These are phyloP conservation scores for Galbula dea DNA, from an alignment of 2,113 vertebrate genomes.

Conservation along the genomic window DNA sequence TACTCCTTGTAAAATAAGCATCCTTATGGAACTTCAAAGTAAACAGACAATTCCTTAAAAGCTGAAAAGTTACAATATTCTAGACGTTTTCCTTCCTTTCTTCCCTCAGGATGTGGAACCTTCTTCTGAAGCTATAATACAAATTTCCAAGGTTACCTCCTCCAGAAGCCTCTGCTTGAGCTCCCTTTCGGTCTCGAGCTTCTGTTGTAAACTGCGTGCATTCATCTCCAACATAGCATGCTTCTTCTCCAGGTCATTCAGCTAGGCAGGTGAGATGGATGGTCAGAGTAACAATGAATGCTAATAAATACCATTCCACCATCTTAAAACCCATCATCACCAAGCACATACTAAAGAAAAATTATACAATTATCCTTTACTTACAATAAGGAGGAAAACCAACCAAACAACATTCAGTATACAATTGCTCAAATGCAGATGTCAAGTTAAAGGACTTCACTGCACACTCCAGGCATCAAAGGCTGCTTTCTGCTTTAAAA, in stretches of 20 bases:
- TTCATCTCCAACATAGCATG: conserved; percentile 98
- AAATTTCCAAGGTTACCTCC: conserved; percentile 79
- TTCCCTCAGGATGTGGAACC: background rate
- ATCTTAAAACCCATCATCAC: background rate
- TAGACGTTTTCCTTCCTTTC: background rate
- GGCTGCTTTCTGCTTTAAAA: background rate
- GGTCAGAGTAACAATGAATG: background rate
- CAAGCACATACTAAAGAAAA: background rate
- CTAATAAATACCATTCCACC: background rate
- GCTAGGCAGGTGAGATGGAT: conserved; percentile 65
- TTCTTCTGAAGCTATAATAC: background rate
- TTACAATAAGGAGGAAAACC: background rate
- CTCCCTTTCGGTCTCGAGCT: conserved; percentile 94
- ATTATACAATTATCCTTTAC: background rate
- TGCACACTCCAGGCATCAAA: background rate
- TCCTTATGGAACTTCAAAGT: background rate
- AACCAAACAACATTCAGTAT: background rate
- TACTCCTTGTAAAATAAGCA: background rate
- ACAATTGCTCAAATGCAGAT: background rate
- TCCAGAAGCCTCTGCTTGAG: conserved; percentile 95
- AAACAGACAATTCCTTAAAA: background rate
- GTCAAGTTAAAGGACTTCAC: background rate
- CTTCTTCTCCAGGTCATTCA: conserved; percentile 97
- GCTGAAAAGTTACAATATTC: background rate
- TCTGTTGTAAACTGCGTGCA: conserved; percentile 92